A percentile compares a stretch with the other conserved stretches of the same genome.
Evolutionary conservation across 2,888 invertebrate species (phyloP).

Genomic region (Aspidiotus rigidus): DNA sequence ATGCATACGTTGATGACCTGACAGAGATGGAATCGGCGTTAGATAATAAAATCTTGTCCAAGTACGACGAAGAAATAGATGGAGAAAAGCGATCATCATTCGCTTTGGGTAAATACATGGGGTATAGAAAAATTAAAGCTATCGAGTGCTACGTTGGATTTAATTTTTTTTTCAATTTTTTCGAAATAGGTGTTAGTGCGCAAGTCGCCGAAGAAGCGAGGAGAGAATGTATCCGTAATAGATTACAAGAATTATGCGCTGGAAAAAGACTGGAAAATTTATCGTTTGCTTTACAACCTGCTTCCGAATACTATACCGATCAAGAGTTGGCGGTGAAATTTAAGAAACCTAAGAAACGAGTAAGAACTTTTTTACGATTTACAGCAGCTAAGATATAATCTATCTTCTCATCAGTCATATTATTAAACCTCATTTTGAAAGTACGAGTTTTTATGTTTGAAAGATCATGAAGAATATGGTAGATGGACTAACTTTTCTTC

Average conservation of each 20-base stretch:
- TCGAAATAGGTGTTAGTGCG: constrained; percentile 28
- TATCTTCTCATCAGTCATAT: too few species aligned
- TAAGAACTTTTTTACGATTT: neutral
- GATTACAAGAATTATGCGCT: constrained; percentile 31
- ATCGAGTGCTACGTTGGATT: too few species aligned
- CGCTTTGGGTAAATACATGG: constrained; percentile 46
- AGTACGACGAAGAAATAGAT: constrained; percentile 91
- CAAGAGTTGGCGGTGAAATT: constrained; percentile 75
- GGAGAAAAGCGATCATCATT: constrained; percentile 62
- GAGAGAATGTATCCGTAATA: constrained; percentile 33
- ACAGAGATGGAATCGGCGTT: constrained; percentile 59
- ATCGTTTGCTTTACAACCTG: constrained; percentile 57
- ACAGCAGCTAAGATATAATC: neutral
- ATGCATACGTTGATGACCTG: constrained; percentile 72
- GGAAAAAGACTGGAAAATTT: constrained; percentile 59
- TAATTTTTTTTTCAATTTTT: neutral
- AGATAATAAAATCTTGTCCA: constrained; percentile 61
- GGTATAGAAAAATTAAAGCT: too few species aligned
- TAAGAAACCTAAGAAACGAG: constrained; percentile 68
- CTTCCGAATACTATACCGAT: constrained; percentile 78
- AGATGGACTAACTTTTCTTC: too few species aligned
- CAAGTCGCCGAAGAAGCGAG: constrained; percentile 29
- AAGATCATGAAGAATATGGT: too few species aligned
- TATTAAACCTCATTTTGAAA: too few species aligned
- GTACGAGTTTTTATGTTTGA: too few species aligned